Conservation (phyloP, 2,113 vertebrate species). For the Takifugu flavidus region DNA sequence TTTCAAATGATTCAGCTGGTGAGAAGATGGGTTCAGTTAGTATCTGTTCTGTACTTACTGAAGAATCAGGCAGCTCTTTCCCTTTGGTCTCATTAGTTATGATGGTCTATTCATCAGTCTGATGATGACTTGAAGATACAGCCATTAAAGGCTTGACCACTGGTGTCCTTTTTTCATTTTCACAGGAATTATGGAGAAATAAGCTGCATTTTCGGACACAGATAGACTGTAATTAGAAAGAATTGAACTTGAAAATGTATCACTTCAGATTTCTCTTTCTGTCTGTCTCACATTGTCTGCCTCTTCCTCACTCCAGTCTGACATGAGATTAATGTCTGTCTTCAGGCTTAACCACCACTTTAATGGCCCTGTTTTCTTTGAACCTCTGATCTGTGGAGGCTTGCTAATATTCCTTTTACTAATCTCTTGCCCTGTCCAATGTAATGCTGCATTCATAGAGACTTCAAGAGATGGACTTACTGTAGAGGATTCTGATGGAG, state of each 20-base stretch:
- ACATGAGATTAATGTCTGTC: conserved; percentile 59
- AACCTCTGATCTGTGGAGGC: conserved; percentile 57
- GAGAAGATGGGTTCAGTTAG: no score
- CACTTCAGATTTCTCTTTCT: conserved; percentile 34
- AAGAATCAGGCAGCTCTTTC: no score
- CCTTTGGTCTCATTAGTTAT: no score
- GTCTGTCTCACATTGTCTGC: not conserved
- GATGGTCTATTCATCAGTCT: no score
- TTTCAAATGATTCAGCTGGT: no score
- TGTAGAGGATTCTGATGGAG: conserved; percentile 8
- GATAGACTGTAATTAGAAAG: conserved; percentile 27
- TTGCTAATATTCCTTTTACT: conserved; percentile 64
- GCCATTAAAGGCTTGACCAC: not conserved
- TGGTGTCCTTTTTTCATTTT: conserved; percentile 25
- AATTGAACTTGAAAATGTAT: conserved; percentile 21
- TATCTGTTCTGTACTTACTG: no score
- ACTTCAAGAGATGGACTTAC: conserved; percentile 21
- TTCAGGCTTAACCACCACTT: conserved; percentile 63
- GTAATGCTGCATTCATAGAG: conserved; percentile 55
- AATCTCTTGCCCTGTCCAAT: conserved; percentile 45
- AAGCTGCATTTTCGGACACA: conserved; percentile 12
- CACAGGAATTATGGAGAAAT: conserved; percentile 11
- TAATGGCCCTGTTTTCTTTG: conserved; percentile 65
- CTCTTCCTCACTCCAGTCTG: conserved; percentile 25
- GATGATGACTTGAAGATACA: no score